phyloP scores from a whole-genome alignment of 1,140 invertebrate species.

The Drosophila ohnishii region DNA sequence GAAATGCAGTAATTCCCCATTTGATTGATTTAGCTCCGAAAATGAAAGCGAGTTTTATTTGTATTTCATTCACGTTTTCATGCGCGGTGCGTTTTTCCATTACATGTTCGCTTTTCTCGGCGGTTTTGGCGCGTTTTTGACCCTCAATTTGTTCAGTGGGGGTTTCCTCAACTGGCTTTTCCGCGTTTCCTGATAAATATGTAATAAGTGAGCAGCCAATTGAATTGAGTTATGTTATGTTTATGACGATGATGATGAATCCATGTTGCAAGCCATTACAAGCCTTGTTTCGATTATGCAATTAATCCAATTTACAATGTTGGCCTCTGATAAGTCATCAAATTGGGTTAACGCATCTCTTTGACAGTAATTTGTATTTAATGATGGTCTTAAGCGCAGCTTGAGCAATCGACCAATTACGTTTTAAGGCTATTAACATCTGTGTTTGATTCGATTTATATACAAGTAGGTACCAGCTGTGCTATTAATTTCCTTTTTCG shows the following conservation, averaged over 20 bases:
- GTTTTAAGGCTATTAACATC: constrained; percentile 6
- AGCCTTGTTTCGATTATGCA: constrained; percentile 41
- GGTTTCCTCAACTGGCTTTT: constrained; percentile 44
- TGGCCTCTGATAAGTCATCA: constrained; percentile 24
- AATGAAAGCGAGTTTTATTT: constrained; percentile 68
- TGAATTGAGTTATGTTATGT: constrained; percentile 58
- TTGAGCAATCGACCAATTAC: constrained; percentile 22
- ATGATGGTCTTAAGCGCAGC: constrained; percentile 4
- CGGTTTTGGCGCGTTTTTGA: constrained; percentile 60
- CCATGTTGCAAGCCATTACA: constrained; percentile 25
- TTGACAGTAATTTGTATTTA: constrained; percentile 19
- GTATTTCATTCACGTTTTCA: constrained; percentile 46
- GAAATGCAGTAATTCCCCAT: constrained; percentile 57
- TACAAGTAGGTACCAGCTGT: not conserved
- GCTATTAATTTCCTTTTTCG: constrained; percentile 20
- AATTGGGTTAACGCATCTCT: constrained; percentile 47
- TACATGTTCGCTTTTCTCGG: constrained; percentile 31
- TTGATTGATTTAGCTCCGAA: constrained; percentile 31
- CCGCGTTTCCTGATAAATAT: constrained; percentile 55
- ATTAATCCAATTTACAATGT: constrained; percentile 35
- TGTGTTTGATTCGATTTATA: not conserved
- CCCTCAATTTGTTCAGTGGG: constrained; percentile 53
- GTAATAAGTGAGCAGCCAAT: constrained; percentile 53
- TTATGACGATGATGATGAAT: constrained; percentile 12
- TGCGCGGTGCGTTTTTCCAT: constrained; percentile 21